Conservation (phyloP, 2,113 vertebrate genomes). For the Apodemus speciosus region DNA sequence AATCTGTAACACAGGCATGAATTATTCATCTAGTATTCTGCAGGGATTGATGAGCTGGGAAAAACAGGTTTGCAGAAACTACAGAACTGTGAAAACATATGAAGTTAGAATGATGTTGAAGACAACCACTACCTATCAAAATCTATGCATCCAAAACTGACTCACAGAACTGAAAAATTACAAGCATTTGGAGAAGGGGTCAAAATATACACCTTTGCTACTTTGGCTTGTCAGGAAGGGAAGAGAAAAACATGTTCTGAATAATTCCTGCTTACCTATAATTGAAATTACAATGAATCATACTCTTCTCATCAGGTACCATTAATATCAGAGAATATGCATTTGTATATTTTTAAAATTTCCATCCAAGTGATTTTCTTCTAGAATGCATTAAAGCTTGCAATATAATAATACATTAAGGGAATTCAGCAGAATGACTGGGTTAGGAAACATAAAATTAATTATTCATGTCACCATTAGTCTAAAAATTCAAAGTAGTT, state of each 20-base stretch:
- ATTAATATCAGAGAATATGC: constrained; percentile 5
- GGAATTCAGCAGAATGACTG: constrained; percentile 59
- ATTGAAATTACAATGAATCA: constrained; percentile 60
- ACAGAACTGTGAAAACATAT: background rate
- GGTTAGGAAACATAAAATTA: constrained; percentile 63
- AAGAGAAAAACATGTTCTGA: background rate
- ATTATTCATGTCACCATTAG: constrained; percentile 67
- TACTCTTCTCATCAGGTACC: background rate
- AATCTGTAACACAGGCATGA: background rate
- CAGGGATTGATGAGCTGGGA: background rate
- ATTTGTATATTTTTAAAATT: constrained; percentile 57
- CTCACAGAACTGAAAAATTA: background rate
- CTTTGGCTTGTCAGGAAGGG: background rate
- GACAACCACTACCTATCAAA: background rate
- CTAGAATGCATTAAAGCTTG: constrained; percentile 40
- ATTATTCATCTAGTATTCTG: background rate
- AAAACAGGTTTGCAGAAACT: background rate
- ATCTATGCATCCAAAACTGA: background rate
- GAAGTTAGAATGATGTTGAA: background rate
- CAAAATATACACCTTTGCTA: background rate
- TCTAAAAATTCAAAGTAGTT: constrained; percentile 65
- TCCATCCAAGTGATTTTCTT: constrained; percentile 29
- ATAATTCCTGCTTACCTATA: background rate
- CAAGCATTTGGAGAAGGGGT: background rate
- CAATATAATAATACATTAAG: constrained; percentile 36